Evolutionary conservation across 35 echinoderm and acorn worm genomes (phyloP).

Genomic region (Apostichopus californicus): DNA sequence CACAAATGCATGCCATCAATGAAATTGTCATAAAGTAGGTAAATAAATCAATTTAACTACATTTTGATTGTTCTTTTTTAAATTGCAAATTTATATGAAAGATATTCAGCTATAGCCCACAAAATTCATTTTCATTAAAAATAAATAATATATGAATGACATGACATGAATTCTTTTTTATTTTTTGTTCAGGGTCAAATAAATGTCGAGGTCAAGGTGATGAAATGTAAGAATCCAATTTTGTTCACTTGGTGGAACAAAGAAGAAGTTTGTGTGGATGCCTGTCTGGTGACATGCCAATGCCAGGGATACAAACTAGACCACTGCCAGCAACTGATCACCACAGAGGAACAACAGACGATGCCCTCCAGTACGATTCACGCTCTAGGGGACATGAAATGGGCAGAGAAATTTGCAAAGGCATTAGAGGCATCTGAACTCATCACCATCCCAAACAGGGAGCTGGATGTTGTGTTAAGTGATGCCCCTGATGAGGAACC

Average conservation of each 20-base stretch:
- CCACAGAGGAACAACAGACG: not conserved
- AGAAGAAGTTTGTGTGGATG: not conserved
- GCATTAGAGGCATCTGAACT: slow-evolving; percentile 36
- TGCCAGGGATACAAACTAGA: slow-evolving; percentile 43
- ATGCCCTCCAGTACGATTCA: slow-evolving; percentile 27
- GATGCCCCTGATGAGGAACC: not conserved
- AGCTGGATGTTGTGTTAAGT: not conserved
- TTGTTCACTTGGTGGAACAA: slow-evolving; percentile 52
- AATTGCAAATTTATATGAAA: too few relatives aligned
- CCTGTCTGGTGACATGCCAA: slow-evolving; percentile 34
- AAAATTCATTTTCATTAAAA: too few relatives aligned
- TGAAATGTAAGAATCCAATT: slow-evolving; percentile 33
- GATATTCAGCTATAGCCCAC: too few relatives aligned
- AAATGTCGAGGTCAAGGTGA: slow-evolving; percentile 42
- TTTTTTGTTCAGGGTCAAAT: slow-evolving; percentile 23
- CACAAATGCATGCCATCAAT: too few relatives aligned
- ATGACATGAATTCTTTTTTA: not conserved
- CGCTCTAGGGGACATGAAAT: slow-evolving; percentile 10
- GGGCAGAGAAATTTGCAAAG: slow-evolving; percentile 28
- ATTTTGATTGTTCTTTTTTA: too few relatives aligned
- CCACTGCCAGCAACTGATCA: not conserved
- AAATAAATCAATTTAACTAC: too few relatives aligned
- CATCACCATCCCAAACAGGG: slow-evolving; percentile 10
- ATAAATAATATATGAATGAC: not conserved
- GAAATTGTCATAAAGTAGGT: too few relatives aligned